phyloP scores from a whole-genome alignment of 2,888 invertebrate genomes.

The Metopia argyrocephala region DNA sequence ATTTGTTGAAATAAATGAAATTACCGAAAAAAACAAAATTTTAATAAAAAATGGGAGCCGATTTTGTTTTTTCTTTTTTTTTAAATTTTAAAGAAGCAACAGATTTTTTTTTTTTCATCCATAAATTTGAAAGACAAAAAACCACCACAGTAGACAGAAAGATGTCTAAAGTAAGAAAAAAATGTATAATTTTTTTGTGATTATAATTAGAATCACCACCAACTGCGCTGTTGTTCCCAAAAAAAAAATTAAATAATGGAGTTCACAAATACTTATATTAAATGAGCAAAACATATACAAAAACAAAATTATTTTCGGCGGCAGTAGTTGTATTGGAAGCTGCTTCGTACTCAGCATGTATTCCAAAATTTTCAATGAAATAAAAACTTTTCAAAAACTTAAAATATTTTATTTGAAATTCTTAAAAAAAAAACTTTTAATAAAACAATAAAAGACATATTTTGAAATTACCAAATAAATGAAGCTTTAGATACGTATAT shows the following conservation, averaged over 20 bases:
- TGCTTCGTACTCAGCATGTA: slow-evolving; percentile 49
- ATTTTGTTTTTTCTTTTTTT: not conserved
- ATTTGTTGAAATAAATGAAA: slow-evolving; percentile 26
- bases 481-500: too few relatives aligned
- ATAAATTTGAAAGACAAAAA: slow-evolving; percentile 39
- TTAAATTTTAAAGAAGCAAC: not conserved
- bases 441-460: not conserved
- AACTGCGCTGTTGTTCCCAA: slow-evolving; percentile 55
- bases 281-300: not conserved
- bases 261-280: slow-evolving; percentile 26
- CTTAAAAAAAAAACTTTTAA: not conserved
- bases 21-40: slow-evolving; percentile 13
- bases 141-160: slow-evolving; percentile 35
- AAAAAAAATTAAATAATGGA: slow-evolving; percentile 10
- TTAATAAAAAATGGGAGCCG: slow-evolving; percentile 4
- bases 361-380: not conserved
- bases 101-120: slow-evolving; percentile 23
- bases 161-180: slow-evolving; percentile 15
- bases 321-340: slow-evolving; percentile 63
- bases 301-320: slow-evolving; percentile 10
- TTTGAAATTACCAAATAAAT: too few relatives aligned
- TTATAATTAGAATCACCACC: slow-evolving; percentile 57
- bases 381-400: not conserved
- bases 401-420: not conserved
- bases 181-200: not conserved